Conservation (phyloP, 2,888 invertebrate genomes). For the Iselma pallidipennis region DNA sequence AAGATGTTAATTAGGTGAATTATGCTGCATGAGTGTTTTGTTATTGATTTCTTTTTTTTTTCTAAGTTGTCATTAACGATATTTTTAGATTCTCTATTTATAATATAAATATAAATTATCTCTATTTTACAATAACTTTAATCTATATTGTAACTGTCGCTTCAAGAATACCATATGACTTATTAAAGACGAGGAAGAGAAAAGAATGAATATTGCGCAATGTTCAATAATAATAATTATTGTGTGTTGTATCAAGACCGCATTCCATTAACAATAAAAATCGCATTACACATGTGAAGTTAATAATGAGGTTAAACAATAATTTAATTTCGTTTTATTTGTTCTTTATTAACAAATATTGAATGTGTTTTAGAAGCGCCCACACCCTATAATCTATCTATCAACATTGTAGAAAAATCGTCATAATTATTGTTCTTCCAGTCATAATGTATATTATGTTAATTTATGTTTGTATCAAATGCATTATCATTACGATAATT, state of each 20-base stretch:
- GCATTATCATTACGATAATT: constrained; percentile 51
- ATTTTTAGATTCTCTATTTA: not conserved
- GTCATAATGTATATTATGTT: constrained; percentile 51
- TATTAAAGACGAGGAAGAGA: no score
- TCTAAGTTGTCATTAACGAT: not conserved
- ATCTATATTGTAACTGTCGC: no score
- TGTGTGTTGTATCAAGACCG: no score
- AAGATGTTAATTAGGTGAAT: not conserved
- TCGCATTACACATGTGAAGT: not conserved
- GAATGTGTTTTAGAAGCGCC: constrained; percentile 13
- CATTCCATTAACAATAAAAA: not conserved
- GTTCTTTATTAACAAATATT: not conserved
- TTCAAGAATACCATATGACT: no score
- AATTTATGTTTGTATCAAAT: constrained; percentile 49
- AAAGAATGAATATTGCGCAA: not conserved
- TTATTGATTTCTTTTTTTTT: no score
- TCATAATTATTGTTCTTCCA: constrained; percentile 45
- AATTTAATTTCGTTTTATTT: not conserved
- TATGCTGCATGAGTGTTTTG: no score
- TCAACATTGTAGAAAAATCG: constrained; percentile 33
- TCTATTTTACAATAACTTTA: no score
- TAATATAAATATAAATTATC: no score
- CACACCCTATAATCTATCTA: constrained; percentile 23
- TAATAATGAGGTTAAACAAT: not conserved
- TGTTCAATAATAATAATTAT: not conserved